Base-by-base conservation (phyloP, 1,140 invertebrate species). In the Solenopsis invicta region DNA sequence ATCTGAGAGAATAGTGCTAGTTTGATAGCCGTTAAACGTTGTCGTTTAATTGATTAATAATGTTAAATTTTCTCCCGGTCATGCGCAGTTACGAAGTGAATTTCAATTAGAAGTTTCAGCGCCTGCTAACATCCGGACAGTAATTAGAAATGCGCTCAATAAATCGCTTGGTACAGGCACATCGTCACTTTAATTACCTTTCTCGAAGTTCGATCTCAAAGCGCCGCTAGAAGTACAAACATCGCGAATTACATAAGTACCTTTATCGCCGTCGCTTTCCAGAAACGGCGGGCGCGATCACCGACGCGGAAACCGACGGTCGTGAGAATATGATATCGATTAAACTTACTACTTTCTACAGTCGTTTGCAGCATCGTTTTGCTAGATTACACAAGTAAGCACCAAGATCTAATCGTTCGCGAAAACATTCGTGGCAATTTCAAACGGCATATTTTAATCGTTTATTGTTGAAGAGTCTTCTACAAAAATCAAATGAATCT, bases 101-200 rank as follows among this genome's bases (percentile, higher is more conserved):
- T 84, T 86, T 64, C 45, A 56, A 74, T 59, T 86, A 84, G 50
- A 80, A 72, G 67, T 74, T 86, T 66, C 41, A 86, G 48, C 50
- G 41, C 48, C 52, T 72, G 80, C 80, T 66, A 72, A 72, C 84
- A 88, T 85, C 82, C 69, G 76, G 61, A 69, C 74, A 86, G 88
- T 89, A 88, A 89, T 89, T 88, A 89, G 88, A 89, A 88, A 84
- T 84, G 74, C 66, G 88, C 64, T 89, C 87, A 62, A 89, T 88
- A 86, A 88, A 88, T 89, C 87, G 64, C 71, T 56, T 59, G 81
- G 59, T 66, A 75, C 50, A 78, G 59, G 21, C 50, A 54, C 50
- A 54, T 86, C 88, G 87, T 88, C 50, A 74, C 80, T 88, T 78
- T 89, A 89, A 89, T 89, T 89, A 88, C 81, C 67, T 85, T 72